These are phyloP conservation scores for Erynnis tages DNA, from an alignment of 2,888 invertebrate species.

Conservation along the genomic window DNA sequence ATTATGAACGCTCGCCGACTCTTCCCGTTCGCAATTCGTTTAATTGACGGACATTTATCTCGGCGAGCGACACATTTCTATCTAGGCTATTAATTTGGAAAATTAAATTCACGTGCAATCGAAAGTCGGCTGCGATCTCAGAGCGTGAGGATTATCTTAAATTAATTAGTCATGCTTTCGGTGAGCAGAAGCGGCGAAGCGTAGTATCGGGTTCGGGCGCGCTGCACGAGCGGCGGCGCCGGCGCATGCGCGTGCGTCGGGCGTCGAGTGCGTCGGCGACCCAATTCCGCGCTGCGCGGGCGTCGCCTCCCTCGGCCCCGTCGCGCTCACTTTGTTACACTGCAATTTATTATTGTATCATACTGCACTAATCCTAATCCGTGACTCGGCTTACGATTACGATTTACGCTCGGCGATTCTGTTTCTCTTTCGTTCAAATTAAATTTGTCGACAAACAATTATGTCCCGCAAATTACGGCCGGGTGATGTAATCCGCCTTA, in stretches of 20 bases:
- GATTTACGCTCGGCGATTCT: too few species aligned
- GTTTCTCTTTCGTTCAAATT: not conserved
- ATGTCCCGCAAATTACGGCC: not conserved
- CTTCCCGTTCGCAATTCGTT: slow-evolving; percentile 22
- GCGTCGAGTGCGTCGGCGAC: slow-evolving; percentile 50
- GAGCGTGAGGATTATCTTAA: slow-evolving; percentile 26
- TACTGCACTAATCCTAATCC: slow-evolving; percentile 7
- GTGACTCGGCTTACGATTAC: not conserved
- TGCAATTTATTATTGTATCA: slow-evolving; percentile 15
- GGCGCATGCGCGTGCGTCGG: slow-evolving; percentile 51
- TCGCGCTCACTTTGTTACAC: slow-evolving; percentile 8
- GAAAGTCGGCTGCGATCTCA: slow-evolving; percentile 14
- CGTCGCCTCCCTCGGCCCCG: slow-evolving; percentile 36
- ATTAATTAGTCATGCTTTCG: slow-evolving; percentile 44
- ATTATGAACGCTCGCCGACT: slow-evolving; percentile 15
- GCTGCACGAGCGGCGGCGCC: slow-evolving; percentile 61
- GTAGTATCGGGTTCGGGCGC: slow-evolving; percentile 30
- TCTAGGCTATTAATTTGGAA: slow-evolving; percentile 1
- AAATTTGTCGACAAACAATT: not conserved
- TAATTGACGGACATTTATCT: not conserved
- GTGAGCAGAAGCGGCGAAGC: slow-evolving; percentile 19
- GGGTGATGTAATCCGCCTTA: not conserved
- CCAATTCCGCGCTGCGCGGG: slow-evolving; percentile 50
- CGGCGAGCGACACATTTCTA: too few species aligned
- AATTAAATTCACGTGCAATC: slow-evolving; percentile 14